Evolutionary conservation across 2,797 vertebrate species (phyloP).

Genomic region (Eremophila alpestris): DNA sequence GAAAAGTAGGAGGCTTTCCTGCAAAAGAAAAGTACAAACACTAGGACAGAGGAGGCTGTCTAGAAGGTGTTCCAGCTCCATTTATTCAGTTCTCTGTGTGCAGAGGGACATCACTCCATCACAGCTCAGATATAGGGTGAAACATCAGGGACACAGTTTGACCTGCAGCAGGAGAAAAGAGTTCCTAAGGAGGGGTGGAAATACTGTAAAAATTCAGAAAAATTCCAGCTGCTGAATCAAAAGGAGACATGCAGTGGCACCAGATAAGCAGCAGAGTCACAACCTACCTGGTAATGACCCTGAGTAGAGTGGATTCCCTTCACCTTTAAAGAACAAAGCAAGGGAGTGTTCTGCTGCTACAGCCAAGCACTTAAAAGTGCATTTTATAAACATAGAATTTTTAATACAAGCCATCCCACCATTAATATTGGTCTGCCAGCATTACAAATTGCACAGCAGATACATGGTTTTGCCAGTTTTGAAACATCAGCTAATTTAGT

Average conservation of each 20-base stretch:
- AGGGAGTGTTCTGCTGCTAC: background rate
- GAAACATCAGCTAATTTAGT: constrained; percentile 33
- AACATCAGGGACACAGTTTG: background rate
- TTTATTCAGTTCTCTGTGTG: background rate
- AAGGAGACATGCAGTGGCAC: background rate
- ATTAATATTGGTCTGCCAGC: background rate
- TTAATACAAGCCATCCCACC: background rate
- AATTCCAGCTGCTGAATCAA: background rate
- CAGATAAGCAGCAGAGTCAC: background rate
- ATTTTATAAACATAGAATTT: background rate
- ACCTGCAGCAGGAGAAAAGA: background rate
- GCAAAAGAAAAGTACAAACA: background rate
- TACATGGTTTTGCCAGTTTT: background rate
- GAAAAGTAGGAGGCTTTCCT: background rate
- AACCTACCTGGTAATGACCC: background rate
- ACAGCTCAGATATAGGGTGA: background rate
- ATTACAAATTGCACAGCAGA: background rate
- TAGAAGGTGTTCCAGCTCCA: background rate
- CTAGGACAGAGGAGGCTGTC: background rate
- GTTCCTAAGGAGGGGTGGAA: background rate
- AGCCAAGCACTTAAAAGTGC: background rate
- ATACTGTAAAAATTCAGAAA: background rate
- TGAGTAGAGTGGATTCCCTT: background rate
- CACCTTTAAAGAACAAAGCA: background rate
- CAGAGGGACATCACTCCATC: background rate